Evolutionary conservation across 2,888 invertebrate species (phyloP), one percentile per base, ranked within the genome.

Genomic region (Eupithecia subumbrata): DNA sequence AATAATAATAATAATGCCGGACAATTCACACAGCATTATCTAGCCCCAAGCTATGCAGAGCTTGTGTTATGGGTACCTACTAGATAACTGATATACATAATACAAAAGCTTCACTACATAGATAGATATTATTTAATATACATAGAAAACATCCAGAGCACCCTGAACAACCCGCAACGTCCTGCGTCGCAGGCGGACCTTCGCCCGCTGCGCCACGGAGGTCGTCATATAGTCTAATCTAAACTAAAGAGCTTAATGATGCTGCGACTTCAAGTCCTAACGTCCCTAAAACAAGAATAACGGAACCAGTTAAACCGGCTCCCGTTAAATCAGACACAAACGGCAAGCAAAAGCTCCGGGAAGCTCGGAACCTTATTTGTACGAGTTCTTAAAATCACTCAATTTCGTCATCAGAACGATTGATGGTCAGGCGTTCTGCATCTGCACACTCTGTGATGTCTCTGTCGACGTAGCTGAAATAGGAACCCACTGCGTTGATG

Each of bases 321-420:
- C 3, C 25, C 18, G 14, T 63, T 16, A 34, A 52, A 45, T 64
- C 22, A 64, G 43, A 67, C 25, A 45, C 25, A 18, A 74, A 73
- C 45, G 45, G 25, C n/a, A 70, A 43, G 40, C 56, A 43, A 37
- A 60, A 74, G 64, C 40, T 14, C 25, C 56, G 43, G n/a, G 52
- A 7, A 60, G 71, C 11, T 9, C n/a, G 37, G 72, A 71, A 34
- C 45, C 43, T 3, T 52, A 63, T 34, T 22, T 77, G n/a, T 74
- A 77, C 64, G 30, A 75, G 12, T 71, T n/a, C 25, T n/a, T 77
- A 71, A 45, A 75, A 77, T 25, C 75, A 68, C n/a, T 9, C 5
- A 70, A 74, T 66, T 77, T 73, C 68, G 30, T 73, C 8, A 56
- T 71, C 11, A 72, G 16, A 73, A 16, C 37, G 7, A 16, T 52